phyloP scores from a whole-genome alignment of 2,113 vertebrate genomes.

The Laterallus jamaicensis region DNA sequence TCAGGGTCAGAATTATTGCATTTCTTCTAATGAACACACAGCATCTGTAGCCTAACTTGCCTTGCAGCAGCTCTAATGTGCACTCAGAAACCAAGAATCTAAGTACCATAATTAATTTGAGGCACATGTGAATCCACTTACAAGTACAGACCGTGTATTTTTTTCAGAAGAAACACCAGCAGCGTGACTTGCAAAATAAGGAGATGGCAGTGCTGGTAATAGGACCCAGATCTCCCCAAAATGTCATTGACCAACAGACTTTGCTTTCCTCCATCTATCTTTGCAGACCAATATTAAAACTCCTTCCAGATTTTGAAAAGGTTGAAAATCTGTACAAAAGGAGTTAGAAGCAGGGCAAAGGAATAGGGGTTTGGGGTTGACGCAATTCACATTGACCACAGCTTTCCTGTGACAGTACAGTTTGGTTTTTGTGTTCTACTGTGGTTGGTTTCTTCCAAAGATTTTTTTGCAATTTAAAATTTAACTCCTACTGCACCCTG shows the following conservation, averaged over 20 bases:
- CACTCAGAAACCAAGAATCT: not conserved
- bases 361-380: not conserved
- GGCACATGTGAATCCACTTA: not conserved
- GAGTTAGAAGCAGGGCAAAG: not conserved
- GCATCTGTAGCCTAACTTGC: not conserved
- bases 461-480: not conserved
- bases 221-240: not conserved
- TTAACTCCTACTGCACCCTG: not conserved
- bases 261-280: not conserved
- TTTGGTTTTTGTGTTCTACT: not conserved
- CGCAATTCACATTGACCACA: not conserved
- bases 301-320: not conserved
- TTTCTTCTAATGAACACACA: not conserved
- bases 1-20: not conserved
- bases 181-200: not conserved
- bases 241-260: not conserved
- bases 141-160: not conserved
- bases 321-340: not conserved
- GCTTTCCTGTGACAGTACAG: not conserved
- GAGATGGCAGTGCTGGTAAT: not conserved
- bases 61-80: accelerated
- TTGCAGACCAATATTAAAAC: not conserved
- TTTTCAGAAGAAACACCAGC: not conserved
- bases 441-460: not conserved
- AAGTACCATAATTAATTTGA: not conserved